Base-by-base conservation (phyloP, 2,888 invertebrate species). In the Laothoe populi region DNA sequence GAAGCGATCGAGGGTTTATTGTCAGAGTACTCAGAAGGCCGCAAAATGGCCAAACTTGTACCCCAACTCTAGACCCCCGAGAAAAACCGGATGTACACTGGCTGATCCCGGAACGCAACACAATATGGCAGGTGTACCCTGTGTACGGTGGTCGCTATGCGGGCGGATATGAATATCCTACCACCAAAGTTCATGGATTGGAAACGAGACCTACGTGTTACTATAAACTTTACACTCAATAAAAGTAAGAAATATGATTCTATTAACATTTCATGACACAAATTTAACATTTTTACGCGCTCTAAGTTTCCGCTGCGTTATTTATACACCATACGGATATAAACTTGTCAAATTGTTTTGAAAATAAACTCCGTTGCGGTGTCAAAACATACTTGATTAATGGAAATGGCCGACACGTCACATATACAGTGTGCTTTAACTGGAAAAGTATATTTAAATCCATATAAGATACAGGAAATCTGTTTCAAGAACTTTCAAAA, bases 321-420 rank as follows among this genome's bases (percentile, higher is more conserved):
- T 53, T 35, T 35, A 35, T 44, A 44, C 44, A 13, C 8, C 26
- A 4, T 1, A 31, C 31, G 35, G 53, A 21, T 53, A 53, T 53
- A 53, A 53, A 53, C 53, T 53, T 53, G 53, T 53, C 53, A 53
- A 35, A 53, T 53, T 49, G 19, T 53, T 48, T 53, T 53, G 53
- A 53, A 53, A 53, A 53, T 53, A 53, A 31, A 53, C 19, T 53
- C 53, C 10, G 8, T 24, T 24, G 53, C 19, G 53, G 19, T 35
- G 53, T 53, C 53, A 53, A 53, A 53, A 53, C 53, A 53, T 31
- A 26, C 48, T n/a, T 48, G 48, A 26, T 26, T 48, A 48, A 48
- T 48, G 48, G 19, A 19, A 26, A n/a, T 21, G 26, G 26, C 5
- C 24, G 44, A 16, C n/a, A n/a, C 48, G 48, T 48, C 53, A 19